Evolutionary conservation across 2,113 vertebrate genomes (phyloP).

Genomic region (Synchiropus splendidus): DNA sequence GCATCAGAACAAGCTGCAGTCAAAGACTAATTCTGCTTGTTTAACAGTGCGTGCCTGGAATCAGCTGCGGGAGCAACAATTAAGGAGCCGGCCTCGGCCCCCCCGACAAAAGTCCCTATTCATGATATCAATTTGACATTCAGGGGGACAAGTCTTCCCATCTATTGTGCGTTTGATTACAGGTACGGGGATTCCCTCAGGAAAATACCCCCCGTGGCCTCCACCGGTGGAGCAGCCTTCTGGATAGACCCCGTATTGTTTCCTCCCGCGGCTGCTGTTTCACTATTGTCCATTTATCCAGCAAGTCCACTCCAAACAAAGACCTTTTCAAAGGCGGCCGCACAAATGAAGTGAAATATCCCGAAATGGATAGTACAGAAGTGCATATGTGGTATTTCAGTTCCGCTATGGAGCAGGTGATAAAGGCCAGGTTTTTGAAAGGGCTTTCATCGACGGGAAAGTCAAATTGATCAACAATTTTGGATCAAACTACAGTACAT

Average conservation of each 20-base stretch:
- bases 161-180: slow-evolving; percentile 25
- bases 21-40: slow-evolving; percentile 24
- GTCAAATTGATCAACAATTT: too few species aligned
- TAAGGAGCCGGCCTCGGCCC: not conserved
- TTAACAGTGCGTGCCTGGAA: slow-evolving; percentile 19
- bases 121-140: slow-evolving; percentile 11
- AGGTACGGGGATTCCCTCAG: slow-evolving; percentile 16
- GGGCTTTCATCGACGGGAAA: too few species aligned
- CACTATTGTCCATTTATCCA: slow-evolving; percentile 16
- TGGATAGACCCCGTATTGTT: slow-evolving; percentile 22
- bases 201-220: slow-evolving; percentile 18
- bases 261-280: slow-evolving; percentile 6
- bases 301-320: slow-evolving; percentile 11
- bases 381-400: not conserved
- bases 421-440: too few species aligned
- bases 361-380: slow-evolving; percentile 3
- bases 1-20: not conserved
- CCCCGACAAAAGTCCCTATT: slow-evolving; percentile 31
- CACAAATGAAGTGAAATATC: slow-evolving; percentile 5
- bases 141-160: slow-evolving; percentile 9
- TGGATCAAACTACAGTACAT: too few species aligned
- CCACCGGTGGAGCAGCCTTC: slow-evolving; percentile 10
- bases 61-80: slow-evolving; percentile 9
- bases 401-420: too few species aligned
- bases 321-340: slow-evolving; percentile 4